phyloP scores from a whole-genome alignment of 1,140 invertebrate species.

The Nylanderia fulva region DNA sequence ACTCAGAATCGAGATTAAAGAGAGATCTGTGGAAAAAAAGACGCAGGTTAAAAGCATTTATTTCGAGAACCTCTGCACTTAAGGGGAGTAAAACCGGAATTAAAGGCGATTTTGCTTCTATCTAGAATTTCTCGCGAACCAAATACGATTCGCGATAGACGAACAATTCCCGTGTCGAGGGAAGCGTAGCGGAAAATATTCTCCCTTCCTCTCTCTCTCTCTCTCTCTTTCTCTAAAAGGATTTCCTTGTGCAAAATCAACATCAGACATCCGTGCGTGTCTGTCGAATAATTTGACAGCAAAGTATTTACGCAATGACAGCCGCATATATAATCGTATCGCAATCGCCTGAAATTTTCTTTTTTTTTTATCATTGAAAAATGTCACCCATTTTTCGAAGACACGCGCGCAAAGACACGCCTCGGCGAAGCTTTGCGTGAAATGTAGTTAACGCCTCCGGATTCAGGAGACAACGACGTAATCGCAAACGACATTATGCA shows the following conservation, averaged over 20 bases:
- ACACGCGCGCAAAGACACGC: no score
- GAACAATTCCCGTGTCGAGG: not conserved
- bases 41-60: conserved; percentile 67
- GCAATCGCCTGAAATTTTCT: not conserved
- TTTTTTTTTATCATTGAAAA: not conserved
- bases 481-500: conserved; percentile 41
- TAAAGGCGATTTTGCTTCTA: conserved; percentile 64
- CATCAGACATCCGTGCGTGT: not conserved
- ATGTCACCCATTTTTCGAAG: not conserved
- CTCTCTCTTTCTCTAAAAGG: not conserved
- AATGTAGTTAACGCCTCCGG: conserved; percentile 19
- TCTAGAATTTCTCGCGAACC: conserved; percentile 47
- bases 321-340: not conserved
- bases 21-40: conserved; percentile 57
- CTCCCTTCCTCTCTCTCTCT: no score
- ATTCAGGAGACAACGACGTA: conserved; percentile 44
- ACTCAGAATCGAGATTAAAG: conserved; percentile 44
- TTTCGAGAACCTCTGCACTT: conserved; percentile 66
- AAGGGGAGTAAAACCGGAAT: conserved; percentile 58
- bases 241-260: not conserved
- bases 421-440: not conserved
- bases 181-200: no score
- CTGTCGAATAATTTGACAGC: not conserved
- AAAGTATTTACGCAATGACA: not conserved
- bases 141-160: conserved; percentile 33